Evolutionary conservation across 1,140 invertebrate species (phyloP).

Genomic region (Pentalonia nigronervosa): DNA sequence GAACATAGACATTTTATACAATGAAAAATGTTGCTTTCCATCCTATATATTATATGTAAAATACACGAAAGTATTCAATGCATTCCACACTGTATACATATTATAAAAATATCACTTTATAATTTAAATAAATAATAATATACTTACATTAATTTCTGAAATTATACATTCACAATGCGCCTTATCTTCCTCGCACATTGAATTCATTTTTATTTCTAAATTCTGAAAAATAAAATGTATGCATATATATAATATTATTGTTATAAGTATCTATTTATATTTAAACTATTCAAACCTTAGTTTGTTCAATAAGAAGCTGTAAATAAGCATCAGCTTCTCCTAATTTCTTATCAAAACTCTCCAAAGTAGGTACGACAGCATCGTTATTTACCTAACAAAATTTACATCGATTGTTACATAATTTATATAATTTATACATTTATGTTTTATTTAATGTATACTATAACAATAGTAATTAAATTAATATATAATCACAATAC

Average conservation of each 20-base stretch:
- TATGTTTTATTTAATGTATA: neutral
- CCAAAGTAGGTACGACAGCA: slow-evolving; percentile 68
- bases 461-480: neutral
- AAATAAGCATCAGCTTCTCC: slow-evolving; percentile 95
- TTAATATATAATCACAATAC: neutral
- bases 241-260: neutral
- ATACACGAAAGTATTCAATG: neutral
- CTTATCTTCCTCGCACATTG: slow-evolving; percentile 65
- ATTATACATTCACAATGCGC: slow-evolving; percentile 65
- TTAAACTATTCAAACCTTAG: slow-evolving; percentile 69
- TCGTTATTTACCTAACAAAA: slow-evolving; percentile 46
- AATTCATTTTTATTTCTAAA: slow-evolving; percentile 65
- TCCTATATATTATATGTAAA: too few species aligned
- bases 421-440: neutral
- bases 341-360: slow-evolving; percentile 89
- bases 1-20: too few species aligned
- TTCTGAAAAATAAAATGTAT: slow-evolving; percentile 62
- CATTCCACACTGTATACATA: neutral
- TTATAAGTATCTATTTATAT: neutral
- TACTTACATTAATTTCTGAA: slow-evolving; percentile 51
- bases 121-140: slow-evolving; percentile 66
- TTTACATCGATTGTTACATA: neutral
- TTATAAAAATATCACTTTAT: slow-evolving; percentile 64
- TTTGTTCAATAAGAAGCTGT: slow-evolving; percentile 94
- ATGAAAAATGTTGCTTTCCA: too few species aligned